phyloP scores from a whole-genome alignment of 2,888 invertebrate genomes.

The Apodemia zela region DNA sequence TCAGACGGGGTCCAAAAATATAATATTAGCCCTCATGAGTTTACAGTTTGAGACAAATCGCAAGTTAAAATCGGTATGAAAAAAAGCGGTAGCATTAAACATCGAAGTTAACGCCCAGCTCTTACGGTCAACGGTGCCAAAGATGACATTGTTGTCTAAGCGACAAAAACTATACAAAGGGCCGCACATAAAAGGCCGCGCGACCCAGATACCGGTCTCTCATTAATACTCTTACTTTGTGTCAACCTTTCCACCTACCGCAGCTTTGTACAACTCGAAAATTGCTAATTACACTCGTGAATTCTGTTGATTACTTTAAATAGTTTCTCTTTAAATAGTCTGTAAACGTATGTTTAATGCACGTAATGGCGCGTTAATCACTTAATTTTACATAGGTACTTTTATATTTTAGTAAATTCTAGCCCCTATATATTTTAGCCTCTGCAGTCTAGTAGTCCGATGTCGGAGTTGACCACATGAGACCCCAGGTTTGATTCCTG shows the following conservation, averaged over 20 bases:
- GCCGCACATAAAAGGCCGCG: slow-evolving; percentile 52
- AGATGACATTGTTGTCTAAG: slow-evolving; percentile 39
- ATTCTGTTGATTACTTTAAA: slow-evolving; percentile 17
- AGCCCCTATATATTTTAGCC: too few species aligned
- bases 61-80: background rate
- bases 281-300: slow-evolving; percentile 40
- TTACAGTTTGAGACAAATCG: background rate
- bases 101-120: slow-evolving; percentile 8
- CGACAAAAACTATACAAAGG: slow-evolving; percentile 62
- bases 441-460: too few species aligned
- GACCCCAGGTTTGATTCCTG: too few species aligned
- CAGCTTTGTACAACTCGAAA: slow-evolving; percentile 38
- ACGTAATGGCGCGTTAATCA: background rate
- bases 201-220: slow-evolving; percentile 56
- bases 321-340: background rate
- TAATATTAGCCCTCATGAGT: background rate
- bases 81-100: slow-evolving; percentile 12
- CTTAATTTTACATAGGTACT: background rate
- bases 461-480: too few species aligned
- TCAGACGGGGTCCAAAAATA: too few species aligned
- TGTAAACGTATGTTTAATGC: background rate
- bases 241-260: slow-evolving; percentile 40
- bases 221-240: slow-evolving; percentile 61
- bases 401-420: too few species aligned
- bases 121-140: slow-evolving; percentile 32